Conservation (phyloP, 2,797 vertebrate species). For the Discoglossus pictus region DNA sequence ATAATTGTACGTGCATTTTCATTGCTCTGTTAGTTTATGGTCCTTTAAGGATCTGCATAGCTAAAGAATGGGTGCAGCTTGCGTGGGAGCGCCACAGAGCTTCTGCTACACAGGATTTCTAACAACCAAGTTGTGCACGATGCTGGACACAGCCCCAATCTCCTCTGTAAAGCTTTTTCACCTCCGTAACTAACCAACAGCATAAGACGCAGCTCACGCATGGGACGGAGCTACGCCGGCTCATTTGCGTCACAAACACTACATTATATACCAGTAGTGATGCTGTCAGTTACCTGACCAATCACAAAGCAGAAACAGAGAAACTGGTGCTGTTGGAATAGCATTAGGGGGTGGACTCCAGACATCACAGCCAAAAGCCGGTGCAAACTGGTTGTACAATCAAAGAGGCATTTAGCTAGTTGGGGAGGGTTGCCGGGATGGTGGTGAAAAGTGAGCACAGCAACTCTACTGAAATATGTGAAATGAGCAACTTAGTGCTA, state of each 20-base stretch:
- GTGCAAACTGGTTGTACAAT: constrained; percentile 58
- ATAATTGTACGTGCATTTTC: too few species aligned
- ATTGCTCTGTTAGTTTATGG: too few species aligned
- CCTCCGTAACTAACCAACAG: constrained; percentile 33
- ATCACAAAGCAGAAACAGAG: constrained; percentile 3
- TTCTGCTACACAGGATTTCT: too few species aligned
- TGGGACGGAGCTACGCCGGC: constrained; percentile 12
- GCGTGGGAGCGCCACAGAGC: too few species aligned
- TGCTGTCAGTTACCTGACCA: not conserved
- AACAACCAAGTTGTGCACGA: too few species aligned
- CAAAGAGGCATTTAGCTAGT: constrained; percentile 1
- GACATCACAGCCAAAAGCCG: constrained; percentile 47
- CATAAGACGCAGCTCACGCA: constrained; percentile 41
- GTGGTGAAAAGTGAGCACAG: too few species aligned
- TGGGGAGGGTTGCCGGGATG: not conserved
- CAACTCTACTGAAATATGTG: too few species aligned
- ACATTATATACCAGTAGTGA: constrained; percentile 3
- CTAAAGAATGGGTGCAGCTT: too few species aligned
- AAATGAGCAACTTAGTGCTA: too few species aligned
- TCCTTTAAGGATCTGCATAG: too few species aligned
- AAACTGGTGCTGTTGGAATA: too few species aligned
- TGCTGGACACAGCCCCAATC: constrained; percentile 24
- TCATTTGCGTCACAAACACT: constrained; percentile 14
- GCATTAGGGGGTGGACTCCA: too few species aligned
- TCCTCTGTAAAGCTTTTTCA: constrained; percentile 17